These are phyloP conservation scores for Choristoneura fumiferana DNA, from an alignment of 1,140 invertebrate genomes.

Conservation along the genomic window DNA sequence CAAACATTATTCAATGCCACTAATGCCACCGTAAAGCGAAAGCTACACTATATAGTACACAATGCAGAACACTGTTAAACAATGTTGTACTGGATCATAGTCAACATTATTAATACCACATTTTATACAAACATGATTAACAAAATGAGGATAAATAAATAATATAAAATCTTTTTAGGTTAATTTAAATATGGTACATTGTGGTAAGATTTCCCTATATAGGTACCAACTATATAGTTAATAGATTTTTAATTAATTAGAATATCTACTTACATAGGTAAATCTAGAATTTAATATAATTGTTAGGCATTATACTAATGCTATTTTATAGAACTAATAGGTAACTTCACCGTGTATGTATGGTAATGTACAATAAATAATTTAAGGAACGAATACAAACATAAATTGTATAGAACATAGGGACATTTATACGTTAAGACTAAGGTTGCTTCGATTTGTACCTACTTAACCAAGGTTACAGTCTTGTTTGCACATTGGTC, in stretches of 20 bases:
- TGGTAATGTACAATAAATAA: constrained; percentile 30
- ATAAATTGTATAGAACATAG: too few relatives aligned
- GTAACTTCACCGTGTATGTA: constrained; percentile 61
- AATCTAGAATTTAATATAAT: background rate
- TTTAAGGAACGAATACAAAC: constrained; percentile 25
- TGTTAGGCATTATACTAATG: background rate
- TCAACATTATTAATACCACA: constrained; percentile 30
- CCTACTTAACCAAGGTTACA: constrained; percentile 62
- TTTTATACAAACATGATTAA: constrained; percentile 27
- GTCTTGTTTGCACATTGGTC: constrained; percentile 72
- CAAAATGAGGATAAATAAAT: constrained; percentile 49
- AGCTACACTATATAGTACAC: constrained; percentile 3
- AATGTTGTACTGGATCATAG: constrained; percentile 23
- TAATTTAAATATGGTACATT: constrained; percentile 31
- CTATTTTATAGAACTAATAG: constrained; percentile 44
- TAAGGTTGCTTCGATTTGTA: constrained; percentile 49
- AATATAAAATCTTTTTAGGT: constrained; percentile 43
- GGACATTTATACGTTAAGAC: background rate
- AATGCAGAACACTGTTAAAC: constrained; percentile 8
- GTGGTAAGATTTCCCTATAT: background rate
- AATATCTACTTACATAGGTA: background rate
- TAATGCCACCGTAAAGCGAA: background rate
- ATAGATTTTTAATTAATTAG: background rate
- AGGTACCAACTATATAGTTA: background rate
- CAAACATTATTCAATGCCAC: background rate